A percentile compares a stretch with the other conserved stretches of the same genome.
These are phyloP conservation scores for Camponotus floridanus DNA, from an alignment of 1,140 invertebrate species.

Conservation along the genomic window DNA sequence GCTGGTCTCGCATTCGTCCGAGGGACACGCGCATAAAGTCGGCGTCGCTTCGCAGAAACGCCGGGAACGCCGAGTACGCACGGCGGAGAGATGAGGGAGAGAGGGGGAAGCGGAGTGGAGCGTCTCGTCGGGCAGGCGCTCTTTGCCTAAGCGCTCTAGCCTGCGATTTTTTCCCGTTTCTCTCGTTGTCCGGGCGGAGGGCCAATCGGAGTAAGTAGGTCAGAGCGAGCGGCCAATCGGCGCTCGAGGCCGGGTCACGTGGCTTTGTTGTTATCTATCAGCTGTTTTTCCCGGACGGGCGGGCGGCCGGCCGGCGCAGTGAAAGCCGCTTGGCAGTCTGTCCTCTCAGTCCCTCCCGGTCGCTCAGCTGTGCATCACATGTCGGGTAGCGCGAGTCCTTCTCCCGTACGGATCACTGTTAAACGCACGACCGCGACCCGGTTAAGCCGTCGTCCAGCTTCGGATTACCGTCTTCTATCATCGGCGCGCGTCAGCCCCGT, in stretches of 20 bases:
- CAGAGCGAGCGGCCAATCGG: constrained; percentile 80
- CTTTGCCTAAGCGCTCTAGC: constrained; percentile 75
- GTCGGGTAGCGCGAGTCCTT: constrained; percentile 73
- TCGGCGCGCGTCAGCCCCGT: constrained; percentile 66
- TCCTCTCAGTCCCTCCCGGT: constrained; percentile 83
- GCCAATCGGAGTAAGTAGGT: constrained; percentile 81
- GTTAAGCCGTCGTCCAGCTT: constrained; percentile 45
- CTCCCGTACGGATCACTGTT: constrained; percentile 45
- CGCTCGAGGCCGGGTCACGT: constrained; percentile 84
- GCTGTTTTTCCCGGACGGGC: constrained; percentile 86
- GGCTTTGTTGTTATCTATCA: constrained; percentile 89
- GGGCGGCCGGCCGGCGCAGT: constrained; percentile 80
- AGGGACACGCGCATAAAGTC: neutral
- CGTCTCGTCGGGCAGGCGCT: constrained; percentile 68
- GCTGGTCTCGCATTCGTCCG: neutral
- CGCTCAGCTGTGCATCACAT: constrained; percentile 85
- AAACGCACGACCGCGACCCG: constrained; percentile 47
- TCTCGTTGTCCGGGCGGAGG: constrained; percentile 76
- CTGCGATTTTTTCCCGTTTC: constrained; percentile 79
- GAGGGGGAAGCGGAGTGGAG: constrained; percentile 63
- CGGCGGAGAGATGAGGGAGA: neutral
- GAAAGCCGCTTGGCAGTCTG: constrained; percentile 76
- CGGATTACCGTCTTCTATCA: constrained; percentile 50
- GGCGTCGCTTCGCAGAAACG: constrained; percentile 53
- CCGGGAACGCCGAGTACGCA: constrained; percentile 67